phyloP scores from a whole-genome alignment of 2,888 invertebrate genomes.

The Cryptocephalus moraei region DNA sequence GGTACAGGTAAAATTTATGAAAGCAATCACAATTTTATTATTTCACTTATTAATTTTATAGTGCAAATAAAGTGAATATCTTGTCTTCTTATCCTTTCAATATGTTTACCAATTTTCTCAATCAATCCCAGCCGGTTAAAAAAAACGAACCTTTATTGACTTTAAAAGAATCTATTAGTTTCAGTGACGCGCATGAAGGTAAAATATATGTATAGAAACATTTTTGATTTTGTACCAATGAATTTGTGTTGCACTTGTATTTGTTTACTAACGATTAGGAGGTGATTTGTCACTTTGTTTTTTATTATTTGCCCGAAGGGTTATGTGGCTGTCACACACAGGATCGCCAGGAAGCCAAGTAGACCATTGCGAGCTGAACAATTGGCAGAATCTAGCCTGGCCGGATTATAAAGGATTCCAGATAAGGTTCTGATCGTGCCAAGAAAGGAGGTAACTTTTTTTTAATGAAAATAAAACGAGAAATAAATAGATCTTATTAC shows the following conservation, averaged over 20 bases:
- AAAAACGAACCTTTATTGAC: too few relatives aligned
- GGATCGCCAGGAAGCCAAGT: conserved; percentile 81
- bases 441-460: background rate
- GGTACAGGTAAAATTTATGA: too few relatives aligned
- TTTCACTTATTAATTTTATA: too few relatives aligned
- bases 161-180: too few relatives aligned
- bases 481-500: too few relatives aligned
- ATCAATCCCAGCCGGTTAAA: too few relatives aligned
- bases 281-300: background rate
- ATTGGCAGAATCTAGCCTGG: conserved; percentile 65
- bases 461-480: too few relatives aligned
- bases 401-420: conserved; percentile 65
- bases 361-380: conserved; percentile 69
- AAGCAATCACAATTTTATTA: too few relatives aligned
- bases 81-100: too few relatives aligned
- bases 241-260: background rate
- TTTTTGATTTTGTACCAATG: background rate
- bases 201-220: background rate
- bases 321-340: conserved; percentile 68
- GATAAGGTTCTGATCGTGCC: conserved; percentile 58
- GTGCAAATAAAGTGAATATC: too few relatives aligned
- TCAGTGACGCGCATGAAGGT: too few relatives aligned
- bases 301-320: conserved; percentile 42
- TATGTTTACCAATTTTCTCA: too few relatives aligned
- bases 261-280: background rate